Evolutionary conservation across 2,888 invertebrate genomes (phyloP).

Genomic region (Troides helena): DNA sequence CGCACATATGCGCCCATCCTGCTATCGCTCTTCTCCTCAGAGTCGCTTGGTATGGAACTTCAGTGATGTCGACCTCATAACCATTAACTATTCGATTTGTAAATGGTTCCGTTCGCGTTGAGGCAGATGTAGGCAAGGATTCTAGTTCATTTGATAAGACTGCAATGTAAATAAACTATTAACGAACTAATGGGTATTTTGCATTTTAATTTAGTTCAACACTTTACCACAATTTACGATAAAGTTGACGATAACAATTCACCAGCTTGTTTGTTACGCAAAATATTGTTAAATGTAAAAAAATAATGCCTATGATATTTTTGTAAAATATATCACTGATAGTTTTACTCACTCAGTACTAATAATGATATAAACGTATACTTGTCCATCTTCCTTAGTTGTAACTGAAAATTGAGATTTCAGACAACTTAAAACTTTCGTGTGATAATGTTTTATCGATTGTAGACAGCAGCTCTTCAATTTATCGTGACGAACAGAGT

Average conservation of each 20-base stretch:
- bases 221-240: slow-evolving; percentile 11
- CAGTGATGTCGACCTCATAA: slow-evolving; percentile 58
- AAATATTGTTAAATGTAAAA: not conserved
- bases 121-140: slow-evolving; percentile 2
- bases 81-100: slow-evolving; percentile 69
- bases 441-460: slow-evolving; percentile 26
- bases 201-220: slow-evolving; percentile 19
- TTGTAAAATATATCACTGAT: not conserved
- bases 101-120: slow-evolving; percentile 10
- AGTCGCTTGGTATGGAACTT: slow-evolving; percentile 68
- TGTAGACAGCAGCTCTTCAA: slow-evolving; percentile 14
- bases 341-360: slow-evolving; percentile 18
- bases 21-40: slow-evolving; percentile 45
- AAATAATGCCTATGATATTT: not conserved
- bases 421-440: slow-evolving; percentile 7
- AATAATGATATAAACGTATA: slow-evolving; percentile 12
- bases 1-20: slow-evolving; percentile 65
- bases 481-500: slow-evolving; percentile 19
- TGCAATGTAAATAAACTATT: slow-evolving; percentile 11
- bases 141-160: slow-evolving; percentile 16
- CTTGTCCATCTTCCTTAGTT: slow-evolving; percentile 21
- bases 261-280: not conserved
- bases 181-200: slow-evolving; percentile 7
- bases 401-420: slow-evolving; percentile 14
- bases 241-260: slow-evolving; percentile 10